Evolutionary conservation across 2,797 vertebrate species (phyloP).

Genomic region (Passerculus sandwichensis): DNA sequence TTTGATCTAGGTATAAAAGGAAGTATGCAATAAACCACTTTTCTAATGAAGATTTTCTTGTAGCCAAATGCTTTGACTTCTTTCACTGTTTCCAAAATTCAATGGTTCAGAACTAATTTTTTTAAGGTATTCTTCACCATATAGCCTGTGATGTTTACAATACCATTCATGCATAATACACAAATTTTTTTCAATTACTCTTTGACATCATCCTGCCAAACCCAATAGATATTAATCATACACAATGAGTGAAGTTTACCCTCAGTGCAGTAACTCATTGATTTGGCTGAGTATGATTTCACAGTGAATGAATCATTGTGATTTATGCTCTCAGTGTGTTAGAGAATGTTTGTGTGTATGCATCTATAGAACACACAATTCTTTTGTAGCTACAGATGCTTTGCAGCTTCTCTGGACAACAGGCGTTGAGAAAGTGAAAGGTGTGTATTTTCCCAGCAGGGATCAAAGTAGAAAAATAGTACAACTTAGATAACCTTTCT

Average conservation of each 20-base stretch:
- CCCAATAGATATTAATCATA: background rate
- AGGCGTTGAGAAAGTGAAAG: background rate
- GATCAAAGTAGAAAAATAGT: constrained; percentile 31
- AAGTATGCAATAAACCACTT: background rate
- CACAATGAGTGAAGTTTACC: background rate
- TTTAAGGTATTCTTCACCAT: background rate
- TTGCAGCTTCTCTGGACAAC: background rate
- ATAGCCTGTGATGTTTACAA: background rate
- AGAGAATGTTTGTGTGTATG: background rate
- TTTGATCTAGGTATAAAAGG: constrained; percentile 29
- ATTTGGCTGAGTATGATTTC: background rate
- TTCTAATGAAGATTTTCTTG: background rate
- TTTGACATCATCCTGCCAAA: background rate
- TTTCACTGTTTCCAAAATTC: background rate
- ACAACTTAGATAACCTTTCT: constrained; percentile 14
- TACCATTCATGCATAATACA: background rate
- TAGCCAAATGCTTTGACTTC: background rate
- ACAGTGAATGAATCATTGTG: background rate
- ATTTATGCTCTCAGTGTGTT: background rate
- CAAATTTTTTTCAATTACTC: background rate
- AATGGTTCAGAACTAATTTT: background rate
- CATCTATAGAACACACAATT: background rate
- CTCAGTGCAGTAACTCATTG: background rate
- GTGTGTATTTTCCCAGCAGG: constrained; percentile 3
- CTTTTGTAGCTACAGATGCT: background rate